Evolutionary conservation across 2,113 vertebrate genomes (phyloP).

Genomic region (Aplodontia rufa): DNA sequence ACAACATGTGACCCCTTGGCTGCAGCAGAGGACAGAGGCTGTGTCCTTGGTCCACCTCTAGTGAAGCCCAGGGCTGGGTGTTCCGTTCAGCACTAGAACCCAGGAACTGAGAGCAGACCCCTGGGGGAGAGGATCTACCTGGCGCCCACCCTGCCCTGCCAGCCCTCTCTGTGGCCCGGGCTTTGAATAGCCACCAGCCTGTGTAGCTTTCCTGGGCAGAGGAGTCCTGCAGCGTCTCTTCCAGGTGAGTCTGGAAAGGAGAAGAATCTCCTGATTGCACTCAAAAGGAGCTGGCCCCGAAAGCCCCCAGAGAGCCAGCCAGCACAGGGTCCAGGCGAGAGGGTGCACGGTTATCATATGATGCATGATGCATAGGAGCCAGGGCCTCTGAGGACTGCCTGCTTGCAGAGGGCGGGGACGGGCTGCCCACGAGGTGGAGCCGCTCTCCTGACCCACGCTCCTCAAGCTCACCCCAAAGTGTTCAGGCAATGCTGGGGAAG

Average conservation of each 20-base stretch:
- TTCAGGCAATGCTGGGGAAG: neutral
- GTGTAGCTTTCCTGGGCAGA: neutral
- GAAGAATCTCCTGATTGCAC: neutral
- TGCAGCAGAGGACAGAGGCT: too few relatives aligned
- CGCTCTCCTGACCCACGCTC: neutral
- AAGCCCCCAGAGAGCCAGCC: neutral
- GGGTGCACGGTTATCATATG: neutral
- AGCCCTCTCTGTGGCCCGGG: neutral
- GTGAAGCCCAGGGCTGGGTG: neutral
- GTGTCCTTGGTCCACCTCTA: neutral
- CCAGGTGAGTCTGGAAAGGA: neutral
- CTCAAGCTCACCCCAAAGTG: neutral
- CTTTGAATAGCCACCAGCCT: rapidly evolving
- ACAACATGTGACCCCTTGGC: neutral
- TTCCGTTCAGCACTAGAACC: neutral
- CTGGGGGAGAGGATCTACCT: rapidly evolving
- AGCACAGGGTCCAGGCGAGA: neutral
- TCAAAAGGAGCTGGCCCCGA: neutral
- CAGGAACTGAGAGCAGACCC: neutral
- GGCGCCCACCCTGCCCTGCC: too few relatives aligned
- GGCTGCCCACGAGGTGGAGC: rapidly evolving
- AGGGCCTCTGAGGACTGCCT: neutral
- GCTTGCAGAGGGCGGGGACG: neutral
- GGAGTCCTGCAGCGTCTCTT: neutral
- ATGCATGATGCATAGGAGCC: neutral